Conservation (phyloP, 2,113 vertebrate genomes). For the Ellobius talpinus region DNA sequence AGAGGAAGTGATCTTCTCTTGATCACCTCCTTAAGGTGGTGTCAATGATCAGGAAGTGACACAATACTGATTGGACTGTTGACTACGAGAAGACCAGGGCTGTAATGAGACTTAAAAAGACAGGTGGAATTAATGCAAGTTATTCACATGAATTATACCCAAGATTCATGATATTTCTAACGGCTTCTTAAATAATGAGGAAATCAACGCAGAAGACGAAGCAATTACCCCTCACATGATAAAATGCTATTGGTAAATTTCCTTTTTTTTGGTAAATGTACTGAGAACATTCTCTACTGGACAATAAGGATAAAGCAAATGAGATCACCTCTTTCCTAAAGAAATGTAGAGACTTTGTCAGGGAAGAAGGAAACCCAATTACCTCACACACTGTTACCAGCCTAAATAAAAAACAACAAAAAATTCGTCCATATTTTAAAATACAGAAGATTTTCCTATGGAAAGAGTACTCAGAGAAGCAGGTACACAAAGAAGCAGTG, state of each 20-base stretch:
- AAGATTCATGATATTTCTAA: not conserved
- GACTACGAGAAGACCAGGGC: not conserved
- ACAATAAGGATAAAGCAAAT: not conserved
- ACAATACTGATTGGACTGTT: no score
- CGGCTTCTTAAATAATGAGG: not conserved
- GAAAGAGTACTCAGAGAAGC: not conserved
- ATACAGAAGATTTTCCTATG: not conserved
- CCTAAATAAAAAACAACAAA: not conserved
- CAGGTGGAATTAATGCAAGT: not conserved
- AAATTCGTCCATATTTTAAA: not conserved
- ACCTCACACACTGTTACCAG: rapidly evolving
- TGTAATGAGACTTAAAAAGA: not conserved
- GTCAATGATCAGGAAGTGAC: not conserved
- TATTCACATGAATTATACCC: not conserved
- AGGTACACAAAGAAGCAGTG: not conserved
- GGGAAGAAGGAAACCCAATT: not conserved
- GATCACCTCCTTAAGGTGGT: not conserved
- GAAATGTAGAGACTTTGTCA: not conserved
- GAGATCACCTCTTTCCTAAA: not conserved
- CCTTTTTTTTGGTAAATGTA: not conserved
- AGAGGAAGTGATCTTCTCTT: not conserved
- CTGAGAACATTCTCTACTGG: not conserved
- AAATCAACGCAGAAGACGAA: not conserved
- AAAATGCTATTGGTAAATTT: not conserved
- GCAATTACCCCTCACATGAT: not conserved